Base-by-base conservation (phyloP, 2,113 vertebrate genomes). In the Cercocebus atys region DNA sequence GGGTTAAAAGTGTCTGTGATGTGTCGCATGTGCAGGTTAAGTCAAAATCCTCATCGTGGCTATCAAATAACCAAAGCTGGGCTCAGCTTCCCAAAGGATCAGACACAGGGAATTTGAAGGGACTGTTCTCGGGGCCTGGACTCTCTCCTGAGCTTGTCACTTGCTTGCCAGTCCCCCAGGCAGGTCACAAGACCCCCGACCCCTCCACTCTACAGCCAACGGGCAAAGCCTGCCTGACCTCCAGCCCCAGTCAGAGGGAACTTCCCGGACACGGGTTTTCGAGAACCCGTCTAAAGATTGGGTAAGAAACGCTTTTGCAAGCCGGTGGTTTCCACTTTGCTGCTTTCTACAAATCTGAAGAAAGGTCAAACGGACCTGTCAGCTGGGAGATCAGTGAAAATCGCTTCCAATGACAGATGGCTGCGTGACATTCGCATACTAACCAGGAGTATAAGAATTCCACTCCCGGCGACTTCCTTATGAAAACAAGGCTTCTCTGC, bases 71-170 rank as follows among this genome's bases (percentile, higher is more conserved):
- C 61, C 61, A 8, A 61, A 9, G 16, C 25, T 6, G 23, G 83
- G n/a, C 45, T n/a, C 27, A 0, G 17, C 50, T n/a, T 27, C 14
- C 27, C 20, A 35, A 55, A 27, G n/a, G 20, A 55, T 12, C 4
- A 1, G 25, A 30, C 13, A 1, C 0, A 13, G 25, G 55, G 13
- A 20, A 11, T n/a, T 4, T 47, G 2, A 27, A 38, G n/a, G 55
- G 43, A 57, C 43, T 18, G 1, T 38, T 32, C 40, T 8, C 52
- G 35, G 16, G 10, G 30, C 75, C 9, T 32, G 73, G 50, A 20
- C 35, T 59, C 32, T 20, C 22, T 2, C 68, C 3, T 14, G 52
- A 61, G 35, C 61, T 40, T 22, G 23, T 20, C 9, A 10, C 6
- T 20, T 5, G 12, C 38, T 38, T 40, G 16, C 2, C 10, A 55